Evolutionary conservation across 2,888 invertebrate species (phyloP).

Genomic region (Phaonia tiefii): DNA sequence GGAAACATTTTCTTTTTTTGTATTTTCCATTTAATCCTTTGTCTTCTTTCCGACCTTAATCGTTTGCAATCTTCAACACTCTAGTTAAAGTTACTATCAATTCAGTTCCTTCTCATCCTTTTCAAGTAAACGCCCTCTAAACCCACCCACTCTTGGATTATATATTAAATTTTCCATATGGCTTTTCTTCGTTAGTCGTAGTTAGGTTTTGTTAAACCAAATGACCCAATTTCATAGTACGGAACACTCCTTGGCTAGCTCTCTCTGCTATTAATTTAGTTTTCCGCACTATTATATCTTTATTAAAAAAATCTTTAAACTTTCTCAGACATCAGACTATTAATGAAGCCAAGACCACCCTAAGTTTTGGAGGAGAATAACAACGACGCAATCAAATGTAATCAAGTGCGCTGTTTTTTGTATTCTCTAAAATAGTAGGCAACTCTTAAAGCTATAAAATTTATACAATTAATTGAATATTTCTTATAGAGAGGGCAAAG

Average conservation of each 20-base stretch:
- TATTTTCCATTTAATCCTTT: too few species aligned
- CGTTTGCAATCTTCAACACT: too few species aligned
- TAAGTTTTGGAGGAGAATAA: slow-evolving; percentile 23
- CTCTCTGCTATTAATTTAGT: not conserved
- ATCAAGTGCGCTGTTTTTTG: not conserved
- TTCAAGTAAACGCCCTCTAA: not conserved
- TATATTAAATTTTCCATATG: too few species aligned
- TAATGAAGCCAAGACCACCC: slow-evolving; percentile 62
- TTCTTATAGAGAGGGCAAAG: too few species aligned
- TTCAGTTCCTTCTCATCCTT: not conserved
- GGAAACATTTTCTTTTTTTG: too few species aligned
- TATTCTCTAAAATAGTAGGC: too few species aligned
- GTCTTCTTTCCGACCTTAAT: too few species aligned
- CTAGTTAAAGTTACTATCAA: too few species aligned
- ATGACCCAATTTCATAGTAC: not conserved
- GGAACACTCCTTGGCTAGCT: not conserved
- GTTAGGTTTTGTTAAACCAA: not conserved
- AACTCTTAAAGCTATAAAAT: not conserved
- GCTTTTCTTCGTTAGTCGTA: not conserved
- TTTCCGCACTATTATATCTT: not conserved
- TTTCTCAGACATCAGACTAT: slow-evolving; percentile 28
- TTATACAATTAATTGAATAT: slow-evolving; percentile 2
- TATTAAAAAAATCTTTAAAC: slow-evolving; percentile 2
- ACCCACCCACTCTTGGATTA: not conserved
- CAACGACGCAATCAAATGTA: slow-evolving; percentile 49